Conservation (phyloP, 2,113 vertebrate genomes). For the Scopus umbretta region DNA sequence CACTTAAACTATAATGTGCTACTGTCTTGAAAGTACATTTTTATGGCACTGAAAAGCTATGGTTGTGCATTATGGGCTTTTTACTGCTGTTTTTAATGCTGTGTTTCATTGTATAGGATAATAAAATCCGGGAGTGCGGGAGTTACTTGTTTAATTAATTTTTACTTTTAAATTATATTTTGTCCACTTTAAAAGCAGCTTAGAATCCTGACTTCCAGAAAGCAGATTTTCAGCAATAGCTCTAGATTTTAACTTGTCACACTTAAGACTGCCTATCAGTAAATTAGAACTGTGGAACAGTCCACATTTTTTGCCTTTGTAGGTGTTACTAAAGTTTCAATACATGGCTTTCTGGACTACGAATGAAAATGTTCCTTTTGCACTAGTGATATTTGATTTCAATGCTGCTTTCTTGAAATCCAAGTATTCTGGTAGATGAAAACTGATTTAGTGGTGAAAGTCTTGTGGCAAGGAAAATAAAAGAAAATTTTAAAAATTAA, state of each 20-base stretch:
- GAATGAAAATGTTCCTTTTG: neutral
- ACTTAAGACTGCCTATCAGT: neutral
- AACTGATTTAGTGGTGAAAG: neutral
- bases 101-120: slow-evolving; percentile 32
- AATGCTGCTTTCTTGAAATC: neutral
- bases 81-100: slow-evolving; percentile 55
- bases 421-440: neutral
- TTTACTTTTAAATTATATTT: slow-evolving; percentile 35
- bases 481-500: neutral
- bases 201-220: neutral
- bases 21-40: slow-evolving; percentile 61
- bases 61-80: slow-evolving; percentile 55
- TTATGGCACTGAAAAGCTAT: slow-evolving; percentile 62
- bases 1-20: slow-evolving; percentile 69
- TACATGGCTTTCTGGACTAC: neutral
- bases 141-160: slow-evolving; percentile 62
- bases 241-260: neutral
- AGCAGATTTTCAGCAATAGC: neutral
- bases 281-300: neutral
- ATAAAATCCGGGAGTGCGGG: neutral
- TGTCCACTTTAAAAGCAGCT: neutral
- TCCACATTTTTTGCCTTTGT: neutral
- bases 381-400: neutral
- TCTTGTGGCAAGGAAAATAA: neutral
- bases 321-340: neutral